These are phyloP conservation scores for Noctua janthe DNA, from an alignment of 2,888 invertebrate species.

Conservation along the genomic window DNA sequence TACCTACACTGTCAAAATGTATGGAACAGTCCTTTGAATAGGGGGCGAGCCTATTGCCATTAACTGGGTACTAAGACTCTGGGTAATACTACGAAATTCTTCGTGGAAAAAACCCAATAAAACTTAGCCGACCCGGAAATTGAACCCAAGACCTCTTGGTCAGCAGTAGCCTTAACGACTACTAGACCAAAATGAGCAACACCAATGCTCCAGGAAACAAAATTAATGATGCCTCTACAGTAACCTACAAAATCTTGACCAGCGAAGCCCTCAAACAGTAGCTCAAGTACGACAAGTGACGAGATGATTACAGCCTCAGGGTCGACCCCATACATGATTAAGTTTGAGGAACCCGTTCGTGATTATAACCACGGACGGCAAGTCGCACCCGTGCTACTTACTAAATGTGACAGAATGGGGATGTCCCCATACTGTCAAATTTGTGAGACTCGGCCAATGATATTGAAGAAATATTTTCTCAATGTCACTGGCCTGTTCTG, in stretches of 20 bases:
- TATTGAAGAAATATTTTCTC: slow-evolving; percentile 1
- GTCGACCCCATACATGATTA: background rate
- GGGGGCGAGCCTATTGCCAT: background rate
- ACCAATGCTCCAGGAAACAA: background rate
- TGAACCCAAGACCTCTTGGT: too few species aligned
- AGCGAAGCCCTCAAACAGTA: slow-evolving; percentile 16
- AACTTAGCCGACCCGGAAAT: background rate
- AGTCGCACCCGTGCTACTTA: background rate
- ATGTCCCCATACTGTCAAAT: background rate
- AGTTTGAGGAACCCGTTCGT: background rate
- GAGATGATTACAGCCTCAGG: slow-evolving; percentile 30
- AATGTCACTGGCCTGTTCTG: background rate
- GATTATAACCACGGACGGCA: background rate
- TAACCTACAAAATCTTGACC: background rate
- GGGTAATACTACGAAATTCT: background rate
- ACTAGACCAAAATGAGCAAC: background rate
- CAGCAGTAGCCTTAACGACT: too few species aligned
- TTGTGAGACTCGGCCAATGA: background rate
- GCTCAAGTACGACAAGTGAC: slow-evolving; percentile 32
- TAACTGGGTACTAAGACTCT: background rate
- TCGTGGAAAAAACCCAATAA: background rate
- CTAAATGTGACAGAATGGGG: background rate
- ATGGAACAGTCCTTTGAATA: background rate
- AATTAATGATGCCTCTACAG: background rate
- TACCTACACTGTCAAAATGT: too few species aligned